phyloP scores from a whole-genome alignment of 2,797 vertebrate species.

The Oceanodroma leucorhoa region DNA sequence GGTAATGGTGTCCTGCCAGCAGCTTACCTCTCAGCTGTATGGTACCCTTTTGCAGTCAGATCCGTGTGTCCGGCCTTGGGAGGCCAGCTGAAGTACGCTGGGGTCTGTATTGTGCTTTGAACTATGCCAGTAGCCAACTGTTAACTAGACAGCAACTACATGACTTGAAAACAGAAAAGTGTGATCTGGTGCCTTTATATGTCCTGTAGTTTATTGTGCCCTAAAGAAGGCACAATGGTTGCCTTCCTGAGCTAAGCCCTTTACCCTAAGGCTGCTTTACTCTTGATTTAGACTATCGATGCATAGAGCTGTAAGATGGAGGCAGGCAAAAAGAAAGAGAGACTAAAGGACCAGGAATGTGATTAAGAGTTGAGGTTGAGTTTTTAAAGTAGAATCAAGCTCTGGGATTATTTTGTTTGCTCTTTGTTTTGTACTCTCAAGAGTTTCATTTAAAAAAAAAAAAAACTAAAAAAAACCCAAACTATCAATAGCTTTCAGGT shows the following conservation, averaged over 20 bases:
- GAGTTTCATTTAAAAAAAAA: background rate
- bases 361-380: background rate
- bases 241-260: background rate
- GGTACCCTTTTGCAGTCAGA: background rate
- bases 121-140: background rate
- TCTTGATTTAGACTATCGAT: background rate
- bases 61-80: background rate
- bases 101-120: background rate
- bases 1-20: background rate
- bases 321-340: background rate
- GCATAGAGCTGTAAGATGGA: background rate
- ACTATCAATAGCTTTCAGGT: background rate
- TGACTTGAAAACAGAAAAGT: background rate
- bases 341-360: background rate
- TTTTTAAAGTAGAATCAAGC: background rate
- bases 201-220: background rate
- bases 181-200: background rate
- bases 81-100: accelerated
- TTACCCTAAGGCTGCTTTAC: background rate
- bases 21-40: background rate
- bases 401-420: background rate
- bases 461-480: background rate
- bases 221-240: background rate
- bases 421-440: background rate
- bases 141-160: background rate